Conservation (phyloP, 2,113 vertebrate genomes). For the Lophius piscatorius region DNA sequence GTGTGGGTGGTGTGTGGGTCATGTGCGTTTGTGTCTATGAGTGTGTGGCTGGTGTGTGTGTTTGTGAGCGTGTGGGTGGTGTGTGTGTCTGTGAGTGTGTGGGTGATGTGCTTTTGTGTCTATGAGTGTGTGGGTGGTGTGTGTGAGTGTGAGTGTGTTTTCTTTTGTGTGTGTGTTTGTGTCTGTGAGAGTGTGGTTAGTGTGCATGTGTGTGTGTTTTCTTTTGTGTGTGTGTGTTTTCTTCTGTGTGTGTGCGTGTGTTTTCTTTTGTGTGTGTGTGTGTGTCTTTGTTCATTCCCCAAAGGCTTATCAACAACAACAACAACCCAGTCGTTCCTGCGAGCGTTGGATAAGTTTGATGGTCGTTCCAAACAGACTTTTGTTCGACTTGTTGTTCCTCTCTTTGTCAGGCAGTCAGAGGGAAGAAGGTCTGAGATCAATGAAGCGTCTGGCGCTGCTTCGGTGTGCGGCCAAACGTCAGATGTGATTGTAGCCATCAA, state of each 20-base stretch:
- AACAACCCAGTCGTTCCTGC: constrained; percentile 38
- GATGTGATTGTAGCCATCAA: constrained; percentile 39
- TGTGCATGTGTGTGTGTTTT: constrained; percentile 2
- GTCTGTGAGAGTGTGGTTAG: constrained; percentile 2
- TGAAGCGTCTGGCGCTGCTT: constrained; percentile 25
- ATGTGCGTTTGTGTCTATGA: too few relatives aligned
- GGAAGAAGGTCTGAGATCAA: constrained; percentile 55
- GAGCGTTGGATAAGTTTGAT: constrained; percentile 22
- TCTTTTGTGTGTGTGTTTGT: constrained; percentile 15
- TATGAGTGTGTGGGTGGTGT: too few relatives aligned
- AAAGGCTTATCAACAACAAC: constrained; percentile 51
- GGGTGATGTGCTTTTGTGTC: too few relatives aligned
- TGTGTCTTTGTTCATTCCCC: too few relatives aligned
- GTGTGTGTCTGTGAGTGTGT: too few relatives aligned
- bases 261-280: too few relatives aligned
- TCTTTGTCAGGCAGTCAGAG: constrained; percentile 26
- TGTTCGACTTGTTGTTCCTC: constrained; percentile 30
- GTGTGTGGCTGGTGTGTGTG: too few relatives aligned
- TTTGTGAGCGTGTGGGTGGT: too few relatives aligned
- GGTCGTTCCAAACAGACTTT: constrained; percentile 22
- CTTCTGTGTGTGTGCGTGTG: too few relatives aligned
- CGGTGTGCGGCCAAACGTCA: constrained; percentile 49
- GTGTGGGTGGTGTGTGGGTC: too few relatives aligned
- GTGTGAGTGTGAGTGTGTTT: too few relatives aligned
- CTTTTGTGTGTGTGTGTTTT: too few relatives aligned